phyloP scores from a whole-genome alignment of 1,140 invertebrate genomes.

The Dolichoris vasculosae region DNA sequence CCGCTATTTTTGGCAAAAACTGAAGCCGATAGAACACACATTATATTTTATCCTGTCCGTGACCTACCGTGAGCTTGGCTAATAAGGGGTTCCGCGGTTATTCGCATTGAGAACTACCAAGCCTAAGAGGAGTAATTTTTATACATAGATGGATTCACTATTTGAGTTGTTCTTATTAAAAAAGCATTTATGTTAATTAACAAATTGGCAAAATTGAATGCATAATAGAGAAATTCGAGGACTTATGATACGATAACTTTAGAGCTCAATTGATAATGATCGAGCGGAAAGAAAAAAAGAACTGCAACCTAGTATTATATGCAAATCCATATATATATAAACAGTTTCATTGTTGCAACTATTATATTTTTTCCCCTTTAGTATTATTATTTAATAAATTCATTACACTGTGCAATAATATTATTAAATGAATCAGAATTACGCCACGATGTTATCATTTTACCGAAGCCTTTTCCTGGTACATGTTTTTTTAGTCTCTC shows the following conservation, averaged over 20 bases:
- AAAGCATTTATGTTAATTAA: neutral
- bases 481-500: constrained; percentile 16
- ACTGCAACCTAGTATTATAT: neutral
- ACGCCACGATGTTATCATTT: constrained; percentile 14
- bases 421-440: neutral
- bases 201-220: neutral
- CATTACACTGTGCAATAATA: neutral
- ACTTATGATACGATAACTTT: neutral
- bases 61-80: neutral
- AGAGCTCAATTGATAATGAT: neutral
- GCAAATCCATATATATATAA: neutral
- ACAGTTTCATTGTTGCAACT: constrained; percentile 17
- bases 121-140: neutral
- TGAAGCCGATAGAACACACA: neutral
- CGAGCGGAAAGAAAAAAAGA: neutral
- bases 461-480: neutral
- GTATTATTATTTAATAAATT: neutral
- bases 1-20: constrained; percentile 82
- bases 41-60: neutral
- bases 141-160: neutral
- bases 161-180: neutral
- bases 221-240: neutral
- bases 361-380: neutral
- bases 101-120: neutral
- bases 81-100: neutral